A percentile compares a stretch with the other conserved stretches of the same genome.
Evolutionary conservation across 2,797 vertebrate species (phyloP).

Genomic region (Typhlichthys eigenmanni): DNA sequence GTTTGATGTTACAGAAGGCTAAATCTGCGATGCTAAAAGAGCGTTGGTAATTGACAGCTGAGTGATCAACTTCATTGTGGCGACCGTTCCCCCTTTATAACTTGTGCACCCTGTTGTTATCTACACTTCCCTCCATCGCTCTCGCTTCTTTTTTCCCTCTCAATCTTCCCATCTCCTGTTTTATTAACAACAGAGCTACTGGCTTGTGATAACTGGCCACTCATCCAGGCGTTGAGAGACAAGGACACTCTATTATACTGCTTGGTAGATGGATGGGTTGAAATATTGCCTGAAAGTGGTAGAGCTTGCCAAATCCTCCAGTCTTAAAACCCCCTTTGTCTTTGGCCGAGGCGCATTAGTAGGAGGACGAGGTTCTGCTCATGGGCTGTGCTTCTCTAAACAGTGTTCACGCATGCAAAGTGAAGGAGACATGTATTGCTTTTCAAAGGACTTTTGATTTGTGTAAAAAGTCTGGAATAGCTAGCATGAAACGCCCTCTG

Average conservation of each 20-base stretch:
- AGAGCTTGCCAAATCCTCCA: conserved; percentile 75
- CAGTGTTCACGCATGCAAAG: conserved; percentile 23
- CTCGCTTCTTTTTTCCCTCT: conserved; percentile 15
- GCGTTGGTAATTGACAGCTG: conserved; percentile 51
- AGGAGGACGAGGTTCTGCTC: conserved; percentile 63
- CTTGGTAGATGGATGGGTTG: conserved; percentile 78
- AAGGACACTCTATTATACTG: conserved; percentile 81
- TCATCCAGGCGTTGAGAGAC: conserved; percentile 79
- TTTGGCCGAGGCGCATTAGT: conserved; percentile 75
- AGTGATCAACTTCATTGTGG: conserved; percentile 59
- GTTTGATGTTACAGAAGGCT: conserved; percentile 63
- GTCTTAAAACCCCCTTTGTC: conserved; percentile 78
- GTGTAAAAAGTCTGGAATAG: conserved; percentile 7
- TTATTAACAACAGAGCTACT: conserved; percentile 80
- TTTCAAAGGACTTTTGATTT: conserved; percentile 23
- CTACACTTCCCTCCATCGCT: conserved; percentile 4
- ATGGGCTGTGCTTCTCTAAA: conserved; percentile 52
- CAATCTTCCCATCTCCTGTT: conserved; percentile 58
- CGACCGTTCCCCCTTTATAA: conserved; percentile 33
- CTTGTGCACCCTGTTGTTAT: conserved; percentile 40
- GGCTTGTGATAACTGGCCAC: conserved; percentile 81
- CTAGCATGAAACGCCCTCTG: conserved; percentile 4
- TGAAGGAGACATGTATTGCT: conserved; percentile 20
- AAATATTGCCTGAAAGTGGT: conserved; percentile 81
- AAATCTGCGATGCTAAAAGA: conserved; percentile 62